Conservation (phyloP, 2,888 invertebrate genomes). For the Eumerus sabulonum region DNA sequence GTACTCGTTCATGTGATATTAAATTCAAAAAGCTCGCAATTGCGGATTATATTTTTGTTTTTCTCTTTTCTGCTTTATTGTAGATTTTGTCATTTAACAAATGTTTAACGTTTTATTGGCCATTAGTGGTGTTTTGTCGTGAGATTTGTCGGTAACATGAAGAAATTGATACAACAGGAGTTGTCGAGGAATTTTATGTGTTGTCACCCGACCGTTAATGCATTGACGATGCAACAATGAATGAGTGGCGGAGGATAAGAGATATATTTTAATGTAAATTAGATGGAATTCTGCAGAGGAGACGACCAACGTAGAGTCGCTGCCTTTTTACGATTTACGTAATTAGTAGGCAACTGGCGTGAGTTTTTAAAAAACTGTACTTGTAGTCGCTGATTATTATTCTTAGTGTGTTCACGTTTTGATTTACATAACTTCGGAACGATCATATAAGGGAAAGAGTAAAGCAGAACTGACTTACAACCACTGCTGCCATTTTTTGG, state of each 20-base stretch:
- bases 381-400: too few relatives aligned
- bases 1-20: constrained; percentile 1
- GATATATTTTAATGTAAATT: constrained; percentile 43
- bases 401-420: too few relatives aligned
- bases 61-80: constrained; percentile 15
- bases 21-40: constrained; percentile 17
- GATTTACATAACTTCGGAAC: too few relatives aligned
- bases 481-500: too few relatives aligned
- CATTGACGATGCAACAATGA: constrained; percentile 2
- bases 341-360: too few relatives aligned
- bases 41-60: too few relatives aligned
- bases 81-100: constrained; percentile 56
- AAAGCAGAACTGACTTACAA: too few relatives aligned
- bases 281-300: constrained; percentile 5
- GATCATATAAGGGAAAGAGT: too few relatives aligned
- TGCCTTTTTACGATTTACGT: too few relatives aligned
- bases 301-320: background rate
- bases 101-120: constrained; percentile 58
- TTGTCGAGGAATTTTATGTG: constrained; percentile 7
- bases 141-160: constrained; percentile 48
- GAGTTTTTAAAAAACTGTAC: too few relatives aligned
- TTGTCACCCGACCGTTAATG: constrained; percentile 18
- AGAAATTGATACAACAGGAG: constrained; percentile 11
- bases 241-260: constrained; percentile 21
- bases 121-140: constrained; percentile 51